phyloP scores from a whole-genome alignment of 2,797 vertebrate species.

The Macropodus opercularis region DNA sequence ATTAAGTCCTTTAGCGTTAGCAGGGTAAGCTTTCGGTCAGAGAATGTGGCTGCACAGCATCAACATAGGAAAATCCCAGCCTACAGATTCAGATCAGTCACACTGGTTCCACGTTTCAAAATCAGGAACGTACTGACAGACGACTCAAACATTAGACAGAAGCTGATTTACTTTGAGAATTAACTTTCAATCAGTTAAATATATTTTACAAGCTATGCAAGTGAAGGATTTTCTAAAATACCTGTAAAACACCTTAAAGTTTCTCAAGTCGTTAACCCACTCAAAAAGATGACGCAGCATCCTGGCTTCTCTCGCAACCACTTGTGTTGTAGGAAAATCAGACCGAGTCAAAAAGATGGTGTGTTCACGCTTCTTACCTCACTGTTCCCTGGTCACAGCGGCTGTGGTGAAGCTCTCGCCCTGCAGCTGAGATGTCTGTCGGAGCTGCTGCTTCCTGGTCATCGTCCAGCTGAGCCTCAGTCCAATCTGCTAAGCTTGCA shows the following conservation, averaged over 20 bases:
- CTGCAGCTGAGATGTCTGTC: slow-evolving; percentile 27
- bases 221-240: too few species aligned
- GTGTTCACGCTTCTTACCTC: slow-evolving; percentile 40
- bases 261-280: neutral
- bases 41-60: neutral
- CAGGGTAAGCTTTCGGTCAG: neutral
- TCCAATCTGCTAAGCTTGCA: slow-evolving; percentile 67
- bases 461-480: slow-evolving; percentile 40
- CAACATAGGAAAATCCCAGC: neutral
- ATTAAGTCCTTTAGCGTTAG: neutral
- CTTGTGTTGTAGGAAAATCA: too few species aligned
- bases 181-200: neutral
- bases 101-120: too few species aligned
- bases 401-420: slow-evolving; percentile 14
- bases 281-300: neutral
- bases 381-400: neutral
- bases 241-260: neutral
- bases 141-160: too few species aligned
- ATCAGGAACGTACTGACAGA: too few species aligned
- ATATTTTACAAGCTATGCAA: neutral
- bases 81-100: too few species aligned
- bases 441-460: slow-evolving; percentile 35
- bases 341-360: neutral
- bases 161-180: too few species aligned
- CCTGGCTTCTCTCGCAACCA: too few species aligned